Evolutionary conservation across 2,888 invertebrate genomes (phyloP), one percentile per base, ranked within the genome.

Genomic region (Molorchus minor): DNA sequence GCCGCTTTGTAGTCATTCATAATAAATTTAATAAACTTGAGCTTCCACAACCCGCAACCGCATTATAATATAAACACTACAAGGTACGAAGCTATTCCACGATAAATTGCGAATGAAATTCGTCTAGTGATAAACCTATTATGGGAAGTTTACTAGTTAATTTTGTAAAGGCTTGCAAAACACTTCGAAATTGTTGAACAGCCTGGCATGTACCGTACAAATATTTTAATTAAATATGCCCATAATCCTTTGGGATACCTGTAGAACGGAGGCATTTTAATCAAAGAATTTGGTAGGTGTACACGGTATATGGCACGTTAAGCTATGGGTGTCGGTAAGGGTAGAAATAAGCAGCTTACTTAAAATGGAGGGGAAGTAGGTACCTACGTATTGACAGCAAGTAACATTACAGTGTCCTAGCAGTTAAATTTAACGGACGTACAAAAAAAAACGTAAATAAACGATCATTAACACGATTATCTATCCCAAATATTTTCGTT

Each of bases 111-210:
- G 47, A 21, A 35, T 49, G 47, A 49, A 49, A 36, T 21, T 49
- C 21, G 21, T 16, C 21, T 49, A 21, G 47, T 21, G 35, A 36
- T 21, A 49, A 49, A 36, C 21, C 36, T 16, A 49, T 49, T 36
- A 21, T 33, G 21, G 20, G 21, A 49, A 49, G 36, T 47, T 47
- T 35, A 47, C 36, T 49, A 36, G 47, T 49, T 49, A 49, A 49
- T 49, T 49, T 36, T 36, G 16, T 10, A 36, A 20, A 21, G 36
- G 47, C 35, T 30, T 10, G 16, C 25, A 21, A 21, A 35, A 35
- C 36, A 49, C 36, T 49, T 36, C 25, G 45, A 45, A 45, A 45
- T 17, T 45, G 45, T 45, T 45, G n/a, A 49, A 7, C 20, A 13
- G 20, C 47, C 12, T 3, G 36, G 20, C 47, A 21, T 20, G 19